phyloP scores from a whole-genome alignment of 2,113 vertebrate species.

The Phyllostomus discolor region DNA sequence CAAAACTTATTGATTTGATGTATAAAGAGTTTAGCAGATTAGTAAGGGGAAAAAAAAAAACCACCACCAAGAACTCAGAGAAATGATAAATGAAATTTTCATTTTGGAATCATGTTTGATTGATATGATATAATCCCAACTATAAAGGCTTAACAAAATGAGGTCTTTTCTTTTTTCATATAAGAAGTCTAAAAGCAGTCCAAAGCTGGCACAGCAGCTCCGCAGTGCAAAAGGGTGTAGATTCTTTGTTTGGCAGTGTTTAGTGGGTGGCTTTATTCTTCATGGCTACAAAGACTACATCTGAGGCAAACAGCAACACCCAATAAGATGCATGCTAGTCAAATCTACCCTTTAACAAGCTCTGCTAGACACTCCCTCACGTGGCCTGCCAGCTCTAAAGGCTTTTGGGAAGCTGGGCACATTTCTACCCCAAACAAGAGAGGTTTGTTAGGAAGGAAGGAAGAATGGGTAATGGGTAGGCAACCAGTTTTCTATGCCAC shows the following conservation, averaged over 20 bases:
- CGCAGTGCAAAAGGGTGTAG: neutral
- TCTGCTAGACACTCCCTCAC: neutral
- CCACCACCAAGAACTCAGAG: neutral
- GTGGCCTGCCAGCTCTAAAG: neutral
- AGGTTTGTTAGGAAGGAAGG: neutral
- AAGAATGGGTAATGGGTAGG: neutral
- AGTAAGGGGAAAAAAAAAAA: neutral
- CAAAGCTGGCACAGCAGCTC: neutral
- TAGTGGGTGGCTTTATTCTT: neutral
- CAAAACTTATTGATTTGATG: neutral
- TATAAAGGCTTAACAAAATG: neutral
- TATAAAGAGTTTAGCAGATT: neutral
- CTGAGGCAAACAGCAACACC: neutral
- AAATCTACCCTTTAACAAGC: neutral
- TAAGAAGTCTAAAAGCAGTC: neutral
- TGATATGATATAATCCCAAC: neutral
- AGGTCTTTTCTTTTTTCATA: neutral
- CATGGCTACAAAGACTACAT: neutral
- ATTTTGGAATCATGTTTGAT: neutral
- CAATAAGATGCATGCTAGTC: neutral
- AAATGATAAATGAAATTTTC: neutral
- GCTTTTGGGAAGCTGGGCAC: neutral
- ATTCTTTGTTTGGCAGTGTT: neutral
- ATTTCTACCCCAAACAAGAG: neutral
- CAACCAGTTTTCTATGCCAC: neutral